Evolutionary conservation across 1,140 invertebrate species (phyloP).

Genomic region (Penaeus chinensis): DNA sequence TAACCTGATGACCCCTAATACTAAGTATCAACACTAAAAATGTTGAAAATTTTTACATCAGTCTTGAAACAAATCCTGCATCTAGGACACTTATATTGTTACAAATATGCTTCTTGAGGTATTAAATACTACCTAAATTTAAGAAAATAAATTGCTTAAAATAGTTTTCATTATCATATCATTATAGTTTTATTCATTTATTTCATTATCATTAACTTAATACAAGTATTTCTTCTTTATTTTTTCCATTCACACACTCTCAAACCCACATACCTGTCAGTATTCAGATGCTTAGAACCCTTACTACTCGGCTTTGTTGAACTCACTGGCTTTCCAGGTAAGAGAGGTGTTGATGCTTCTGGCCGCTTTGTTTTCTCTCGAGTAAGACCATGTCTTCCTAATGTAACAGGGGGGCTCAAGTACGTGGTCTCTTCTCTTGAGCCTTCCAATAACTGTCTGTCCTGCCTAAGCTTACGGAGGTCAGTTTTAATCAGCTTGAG

Average conservation of each 20-base stretch:
- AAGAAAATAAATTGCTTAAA: not conserved
- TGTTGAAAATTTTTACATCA: no score
- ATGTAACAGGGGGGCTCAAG: not conserved
- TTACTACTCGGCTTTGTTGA: not conserved
- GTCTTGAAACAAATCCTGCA: no score
- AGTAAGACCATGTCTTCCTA: not conserved
- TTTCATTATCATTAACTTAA: no score
- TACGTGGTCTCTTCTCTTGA: not conserved
- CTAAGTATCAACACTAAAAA: no score
- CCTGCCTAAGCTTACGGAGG: conserved; percentile 32
- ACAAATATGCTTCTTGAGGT: no score
- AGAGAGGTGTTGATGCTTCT: conserved; percentile 12
- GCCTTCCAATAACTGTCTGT: not conserved
- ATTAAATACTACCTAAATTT: not conserved
- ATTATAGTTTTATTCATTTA: not conserved
- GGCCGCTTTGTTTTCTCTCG: not conserved
- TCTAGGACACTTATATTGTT: no score
- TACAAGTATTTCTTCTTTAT: no score
- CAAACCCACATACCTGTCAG: no score
- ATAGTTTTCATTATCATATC: not conserved
- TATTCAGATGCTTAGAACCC: no score
- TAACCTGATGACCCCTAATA: no score
- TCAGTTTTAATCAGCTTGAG: conserved; percentile 47
- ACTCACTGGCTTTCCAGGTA: not conserved
- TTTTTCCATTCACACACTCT: no score